Evolutionary conservation across 2,113 vertebrate species (phyloP).

Genomic region (Myiagra hebetior): DNA sequence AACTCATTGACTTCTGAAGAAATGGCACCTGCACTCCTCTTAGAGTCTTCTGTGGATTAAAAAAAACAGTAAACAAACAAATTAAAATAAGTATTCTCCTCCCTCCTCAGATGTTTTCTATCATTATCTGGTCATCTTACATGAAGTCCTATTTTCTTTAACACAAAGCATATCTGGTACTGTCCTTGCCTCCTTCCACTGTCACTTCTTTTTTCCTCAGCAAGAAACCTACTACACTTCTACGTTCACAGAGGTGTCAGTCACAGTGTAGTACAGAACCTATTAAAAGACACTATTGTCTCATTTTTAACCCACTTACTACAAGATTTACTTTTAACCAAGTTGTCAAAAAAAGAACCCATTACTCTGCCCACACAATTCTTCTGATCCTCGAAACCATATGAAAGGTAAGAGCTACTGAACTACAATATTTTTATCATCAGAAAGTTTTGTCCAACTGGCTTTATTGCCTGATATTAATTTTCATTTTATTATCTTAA

Average conservation of each 20-base stretch:
- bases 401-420: neutral
- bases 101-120: neutral
- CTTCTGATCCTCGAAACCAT: neutral
- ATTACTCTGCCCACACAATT: neutral
- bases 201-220: neutral
- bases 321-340: neutral
- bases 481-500: neutral
- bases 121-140: neutral
- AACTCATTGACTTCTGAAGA: conserved; percentile 80
- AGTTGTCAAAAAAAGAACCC: neutral
- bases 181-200: neutral
- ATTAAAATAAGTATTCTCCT: neutral
- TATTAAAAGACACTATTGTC: neutral
- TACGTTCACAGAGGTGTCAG: neutral
- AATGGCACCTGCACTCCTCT: conserved; percentile 65
- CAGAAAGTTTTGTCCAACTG: neutral
- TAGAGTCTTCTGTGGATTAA: conserved; percentile 69
- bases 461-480: neutral
- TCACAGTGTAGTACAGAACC: neutral
- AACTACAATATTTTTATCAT: neutral
- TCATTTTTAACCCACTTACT: neutral
- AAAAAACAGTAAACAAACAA: neutral
- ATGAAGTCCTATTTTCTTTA: neutral
- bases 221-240: neutral
- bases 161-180: neutral